Evolutionary conservation across 2,113 vertebrate species (phyloP).

Genomic region (Saccopteryx bilineata): DNA sequence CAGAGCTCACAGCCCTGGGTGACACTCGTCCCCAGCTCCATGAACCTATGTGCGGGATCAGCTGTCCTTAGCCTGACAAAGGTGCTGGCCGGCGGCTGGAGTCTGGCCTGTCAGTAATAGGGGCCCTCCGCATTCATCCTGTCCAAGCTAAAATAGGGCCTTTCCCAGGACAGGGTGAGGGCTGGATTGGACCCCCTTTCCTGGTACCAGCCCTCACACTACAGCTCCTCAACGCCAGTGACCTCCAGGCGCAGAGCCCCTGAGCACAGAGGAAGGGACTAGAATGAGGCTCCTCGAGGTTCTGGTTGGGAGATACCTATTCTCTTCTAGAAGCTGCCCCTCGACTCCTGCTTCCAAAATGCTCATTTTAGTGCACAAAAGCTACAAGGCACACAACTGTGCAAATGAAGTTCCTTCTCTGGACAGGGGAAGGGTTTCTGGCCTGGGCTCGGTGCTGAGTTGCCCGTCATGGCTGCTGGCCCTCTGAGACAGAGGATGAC

Average conservation of each 20-base stretch:
- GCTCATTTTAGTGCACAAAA: not conserved
- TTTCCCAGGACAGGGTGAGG: not conserved
- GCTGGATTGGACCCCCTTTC: rapidly evolving
- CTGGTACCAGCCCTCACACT: not conserved
- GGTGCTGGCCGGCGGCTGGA: rapidly evolving
- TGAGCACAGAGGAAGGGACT: not conserved
- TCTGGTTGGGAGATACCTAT: not conserved
- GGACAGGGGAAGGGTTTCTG: not conserved
- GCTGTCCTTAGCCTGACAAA: not conserved
- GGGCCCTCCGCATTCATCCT: rapidly evolving
- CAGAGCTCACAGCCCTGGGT: not conserved
- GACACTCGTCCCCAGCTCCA: not conserved
- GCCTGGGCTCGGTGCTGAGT: not conserved
- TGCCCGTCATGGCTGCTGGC: rapidly evolving
- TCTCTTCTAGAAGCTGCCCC: not conserved
- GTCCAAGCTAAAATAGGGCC: too few relatives aligned
- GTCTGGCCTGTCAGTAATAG: rapidly evolving
- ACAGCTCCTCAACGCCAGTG: rapidly evolving
- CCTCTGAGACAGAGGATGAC: not conserved
- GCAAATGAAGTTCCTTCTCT: constrained; percentile 42
- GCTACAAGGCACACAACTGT: constrained; percentile 72
- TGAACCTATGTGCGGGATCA: not conserved
- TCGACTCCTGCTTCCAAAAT: constrained; percentile 15
- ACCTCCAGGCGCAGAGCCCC: not conserved
- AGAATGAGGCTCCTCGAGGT: not conserved